These are phyloP conservation scores for Crambe crambe DNA, from an alignment of 37 sponge, comb jelly and placozoan species.

Conservation along the genomic window DNA sequence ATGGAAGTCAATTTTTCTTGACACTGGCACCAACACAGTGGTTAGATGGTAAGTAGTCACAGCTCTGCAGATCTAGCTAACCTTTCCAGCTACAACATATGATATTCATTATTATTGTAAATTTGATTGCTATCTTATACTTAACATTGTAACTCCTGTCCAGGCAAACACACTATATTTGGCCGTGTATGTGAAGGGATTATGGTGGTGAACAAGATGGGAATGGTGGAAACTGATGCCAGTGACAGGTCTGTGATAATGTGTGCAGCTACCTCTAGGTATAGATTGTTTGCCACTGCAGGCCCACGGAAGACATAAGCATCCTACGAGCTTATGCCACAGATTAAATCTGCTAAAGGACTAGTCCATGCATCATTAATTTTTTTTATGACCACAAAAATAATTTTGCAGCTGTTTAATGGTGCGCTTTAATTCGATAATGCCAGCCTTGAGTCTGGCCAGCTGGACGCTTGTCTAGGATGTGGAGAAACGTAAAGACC, in stretches of 20 bases:
- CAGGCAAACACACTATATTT: conserved; percentile 97
- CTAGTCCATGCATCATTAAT: not conserved
- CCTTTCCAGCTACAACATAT: not conserved
- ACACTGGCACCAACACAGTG: conserved; percentile 95
- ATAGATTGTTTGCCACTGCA: conserved; percentile 18
- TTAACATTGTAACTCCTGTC: not conserved
- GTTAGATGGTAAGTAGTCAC: conserved; percentile 86
- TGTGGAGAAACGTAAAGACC: too few species aligned
- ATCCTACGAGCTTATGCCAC: not conserved
- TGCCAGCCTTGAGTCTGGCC: too few species aligned
- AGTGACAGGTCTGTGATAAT: conserved; percentile 74
- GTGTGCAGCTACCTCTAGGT: too few species aligned
- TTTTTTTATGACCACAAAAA: not conserved
- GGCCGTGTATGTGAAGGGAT: conserved; percentile 95
- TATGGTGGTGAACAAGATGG: conserved; percentile 84
- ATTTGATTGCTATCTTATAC: not conserved
- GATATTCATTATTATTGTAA: not conserved
- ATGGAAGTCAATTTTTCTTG: conserved; percentile 99
- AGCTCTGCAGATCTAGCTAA: not conserved
- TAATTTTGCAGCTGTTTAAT: too few species aligned
- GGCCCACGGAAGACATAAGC: conserved; percentile 54
- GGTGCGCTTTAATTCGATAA: too few species aligned
- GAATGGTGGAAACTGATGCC: conserved; percentile 81
- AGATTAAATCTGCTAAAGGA: too few species aligned
- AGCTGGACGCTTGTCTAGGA: too few species aligned